Conservation (phyloP, 1,140 invertebrate species). For the Bilobella aurantiaca region DNA sequence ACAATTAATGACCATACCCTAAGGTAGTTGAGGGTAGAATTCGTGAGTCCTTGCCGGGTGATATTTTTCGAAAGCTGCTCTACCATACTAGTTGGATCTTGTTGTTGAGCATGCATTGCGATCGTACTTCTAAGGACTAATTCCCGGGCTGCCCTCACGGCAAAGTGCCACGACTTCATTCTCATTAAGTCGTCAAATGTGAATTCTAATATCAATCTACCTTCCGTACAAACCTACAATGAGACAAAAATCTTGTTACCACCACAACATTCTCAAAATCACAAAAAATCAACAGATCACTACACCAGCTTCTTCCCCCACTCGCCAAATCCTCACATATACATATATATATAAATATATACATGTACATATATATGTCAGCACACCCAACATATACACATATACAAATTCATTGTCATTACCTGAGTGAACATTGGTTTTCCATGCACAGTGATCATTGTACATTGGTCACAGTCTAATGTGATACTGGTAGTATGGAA, state of each 20-base stretch:
- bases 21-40: conserved; percentile 90
- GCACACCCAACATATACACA: too few species aligned
- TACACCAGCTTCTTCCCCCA: too few species aligned
- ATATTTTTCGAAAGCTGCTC: conserved; percentile 94
- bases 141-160: conserved; percentile 83
- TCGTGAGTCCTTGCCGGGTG: conserved; percentile 88
- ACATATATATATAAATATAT: too few species aligned
- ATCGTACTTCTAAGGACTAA: conserved; percentile 78
- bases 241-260: background rate
- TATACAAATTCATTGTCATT: conserved; percentile 29
- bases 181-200: conserved; percentile 97
- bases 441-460: conserved; percentile 89
- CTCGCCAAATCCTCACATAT: too few species aligned
- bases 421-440: conserved; percentile 95
- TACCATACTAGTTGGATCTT: conserved; percentile 77
- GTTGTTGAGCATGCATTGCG: conserved; percentile 58
- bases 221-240: conserved; percentile 95
- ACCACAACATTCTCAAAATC: background rate
- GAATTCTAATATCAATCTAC: conserved; percentile 90
- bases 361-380: too few species aligned
- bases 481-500: conserved; percentile 96
- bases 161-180: conserved; percentile 97
- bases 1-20: too few species aligned
- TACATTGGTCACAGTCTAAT: conserved; percentile 94
- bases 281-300: too few species aligned